Evolutionary conservation across 2,888 invertebrate species (phyloP).

Genomic region (Apamea crenata): DNA sequence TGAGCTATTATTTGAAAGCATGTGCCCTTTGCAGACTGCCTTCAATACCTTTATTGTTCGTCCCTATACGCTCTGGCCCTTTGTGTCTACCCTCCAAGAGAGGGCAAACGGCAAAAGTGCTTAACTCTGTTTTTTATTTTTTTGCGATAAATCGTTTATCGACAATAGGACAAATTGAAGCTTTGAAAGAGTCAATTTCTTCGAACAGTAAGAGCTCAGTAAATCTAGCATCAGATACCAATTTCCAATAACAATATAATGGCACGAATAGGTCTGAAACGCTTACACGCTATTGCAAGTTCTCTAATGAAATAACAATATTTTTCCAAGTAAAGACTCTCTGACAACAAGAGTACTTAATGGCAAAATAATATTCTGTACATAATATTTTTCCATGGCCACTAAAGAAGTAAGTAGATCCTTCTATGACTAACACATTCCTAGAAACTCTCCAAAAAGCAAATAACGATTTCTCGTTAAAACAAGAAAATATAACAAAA

Average conservation of each 20-base stretch:
- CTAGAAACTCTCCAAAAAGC: constrained; percentile 17
- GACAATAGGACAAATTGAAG: constrained; percentile 28
- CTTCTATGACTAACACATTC: background rate
- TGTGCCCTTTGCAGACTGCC: constrained; percentile 80
- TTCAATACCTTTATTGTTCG: constrained; percentile 81
- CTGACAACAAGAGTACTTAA: too few species aligned
- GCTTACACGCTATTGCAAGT: background rate
- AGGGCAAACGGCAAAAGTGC: constrained; percentile 61
- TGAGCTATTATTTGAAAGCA: constrained; percentile 80
- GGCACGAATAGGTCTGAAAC: background rate
- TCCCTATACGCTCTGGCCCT: constrained; percentile 74
- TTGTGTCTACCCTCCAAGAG: constrained; percentile 74
- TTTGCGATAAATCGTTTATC: constrained; percentile 45
- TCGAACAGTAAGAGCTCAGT: background rate
- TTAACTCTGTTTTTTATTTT: constrained; percentile 58
- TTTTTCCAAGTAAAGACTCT: background rate
- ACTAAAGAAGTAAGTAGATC: constrained; percentile 20
- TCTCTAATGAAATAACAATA: constrained; percentile 11
- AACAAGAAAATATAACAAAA: constrained; percentile 33
- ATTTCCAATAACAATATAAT: background rate
- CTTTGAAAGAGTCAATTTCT: constrained; percentile 14
- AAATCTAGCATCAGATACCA: background rate
- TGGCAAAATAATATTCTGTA: background rate
- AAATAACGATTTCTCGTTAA: constrained; percentile 35
- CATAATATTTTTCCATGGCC: background rate